Evolutionary conservation across 2,888 invertebrate genomes (phyloP).

Genomic region (Tachystola acroxantha): DNA sequence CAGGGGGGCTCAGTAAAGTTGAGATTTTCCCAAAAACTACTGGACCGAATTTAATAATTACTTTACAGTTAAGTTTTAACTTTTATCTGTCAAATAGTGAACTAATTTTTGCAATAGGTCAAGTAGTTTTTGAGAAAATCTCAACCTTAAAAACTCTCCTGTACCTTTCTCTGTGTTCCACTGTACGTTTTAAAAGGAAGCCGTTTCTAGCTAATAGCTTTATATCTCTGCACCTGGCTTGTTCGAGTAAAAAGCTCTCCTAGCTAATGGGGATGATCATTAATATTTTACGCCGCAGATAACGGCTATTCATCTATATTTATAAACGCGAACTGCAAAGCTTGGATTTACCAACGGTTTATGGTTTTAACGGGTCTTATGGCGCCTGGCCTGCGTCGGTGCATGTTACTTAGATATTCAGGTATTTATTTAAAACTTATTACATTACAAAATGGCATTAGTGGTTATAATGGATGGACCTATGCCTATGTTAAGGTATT

Average conservation of each 20-base stretch:
- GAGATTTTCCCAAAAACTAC: too few relatives aligned
- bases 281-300: slow-evolving; percentile 46
- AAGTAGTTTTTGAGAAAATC: too few relatives aligned
- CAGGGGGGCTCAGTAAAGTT: too few relatives aligned
- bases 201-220: neutral
- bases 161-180: too few relatives aligned
- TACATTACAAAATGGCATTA: too few relatives aligned
- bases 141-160: too few relatives aligned
- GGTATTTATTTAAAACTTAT: neutral
- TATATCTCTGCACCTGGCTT: slow-evolving; percentile 4
- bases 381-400: neutral
- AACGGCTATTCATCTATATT: slow-evolving; percentile 32
- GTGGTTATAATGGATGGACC: neutral
- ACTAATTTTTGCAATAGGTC: too few relatives aligned
- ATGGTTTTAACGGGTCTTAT: slow-evolving; percentile 3
- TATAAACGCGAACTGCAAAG: slow-evolving; percentile 16
- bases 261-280: slow-evolving; percentile 46
- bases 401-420: neutral
- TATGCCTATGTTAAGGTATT: too few relatives aligned
- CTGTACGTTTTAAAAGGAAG: too few relatives aligned
- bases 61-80: too few relatives aligned
- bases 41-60: too few relatives aligned
- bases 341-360: slow-evolving; percentile 1
- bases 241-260: slow-evolving; percentile 38
- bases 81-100: too few relatives aligned